Percentiles rank a stretch among this genome's conserved stretches.
These are phyloP conservation scores for Eristalis tenax DNA, from an alignment of 2,888 invertebrate genomes.

Conservation along the genomic window DNA sequence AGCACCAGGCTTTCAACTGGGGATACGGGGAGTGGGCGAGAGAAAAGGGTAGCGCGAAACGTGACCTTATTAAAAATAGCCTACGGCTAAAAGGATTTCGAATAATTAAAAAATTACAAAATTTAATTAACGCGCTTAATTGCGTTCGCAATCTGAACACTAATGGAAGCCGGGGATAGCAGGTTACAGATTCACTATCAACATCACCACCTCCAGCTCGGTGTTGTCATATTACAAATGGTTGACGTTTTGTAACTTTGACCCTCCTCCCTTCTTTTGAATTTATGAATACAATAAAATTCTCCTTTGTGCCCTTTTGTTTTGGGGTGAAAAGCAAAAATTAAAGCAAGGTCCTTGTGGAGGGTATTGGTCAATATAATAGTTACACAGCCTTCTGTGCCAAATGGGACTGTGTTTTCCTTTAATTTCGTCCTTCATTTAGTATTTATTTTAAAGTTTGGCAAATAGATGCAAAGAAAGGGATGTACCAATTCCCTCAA, in stretches of 20 bases:
- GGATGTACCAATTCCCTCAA: too few relatives aligned
- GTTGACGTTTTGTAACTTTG: conserved; percentile 11
- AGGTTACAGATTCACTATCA: conserved; percentile 44
- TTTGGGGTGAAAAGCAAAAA: conserved; percentile 2
- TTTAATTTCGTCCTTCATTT: neutral
- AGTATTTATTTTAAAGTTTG: neutral
- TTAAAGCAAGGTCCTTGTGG: neutral
- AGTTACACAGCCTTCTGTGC: neutral
- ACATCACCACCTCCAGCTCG: neutral
- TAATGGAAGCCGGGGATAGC: conserved; percentile 30
- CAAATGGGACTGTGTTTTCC: neutral
- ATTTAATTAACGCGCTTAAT: conserved; percentile 64
- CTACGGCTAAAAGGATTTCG: conserved; percentile 41
- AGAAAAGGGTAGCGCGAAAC: conserved; percentile 46
- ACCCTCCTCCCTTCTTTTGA: neutral
- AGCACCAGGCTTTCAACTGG: conserved; percentile 7
- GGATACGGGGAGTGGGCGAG: neutral
- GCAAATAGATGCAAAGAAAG: neutral
- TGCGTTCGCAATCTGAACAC: conserved; percentile 49
- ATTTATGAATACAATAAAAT: conserved; percentile 53
- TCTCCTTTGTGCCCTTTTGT: conserved; percentile 35
- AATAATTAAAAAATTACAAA: conserved; percentile 58
- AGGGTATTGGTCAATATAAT: neutral
- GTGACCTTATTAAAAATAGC: conserved; percentile 58
- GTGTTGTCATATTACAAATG: conserved; percentile 36